phyloP scores from a whole-genome alignment of 2,113 vertebrate genomes.

The Poicephalus meyeri region DNA sequence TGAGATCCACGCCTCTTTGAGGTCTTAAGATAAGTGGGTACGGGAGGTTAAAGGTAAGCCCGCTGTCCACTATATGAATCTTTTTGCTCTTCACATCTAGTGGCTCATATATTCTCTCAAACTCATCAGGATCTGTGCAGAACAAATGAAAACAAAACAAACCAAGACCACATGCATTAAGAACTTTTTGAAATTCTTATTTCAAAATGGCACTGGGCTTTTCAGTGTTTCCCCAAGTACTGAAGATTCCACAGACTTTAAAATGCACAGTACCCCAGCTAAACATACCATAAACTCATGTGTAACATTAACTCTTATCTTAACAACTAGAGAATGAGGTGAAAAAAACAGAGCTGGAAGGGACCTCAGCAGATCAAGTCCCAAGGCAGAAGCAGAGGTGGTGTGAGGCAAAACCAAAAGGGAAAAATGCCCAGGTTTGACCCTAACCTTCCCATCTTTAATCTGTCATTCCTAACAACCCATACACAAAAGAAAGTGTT shows the following conservation, averaged over 20 bases:
- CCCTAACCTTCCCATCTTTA: not conserved
- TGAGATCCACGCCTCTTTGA: constrained; percentile 89
- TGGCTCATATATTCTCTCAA: constrained; percentile 95
- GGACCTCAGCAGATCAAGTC: not conserved
- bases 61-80: constrained; percentile 97
- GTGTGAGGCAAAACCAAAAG: accelerated
- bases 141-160: not conserved
- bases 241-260: not conserved
- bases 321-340: not conserved
- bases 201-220: not conserved
- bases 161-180: not conserved
- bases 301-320: not conserved
- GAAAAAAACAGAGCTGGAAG: not conserved
- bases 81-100: constrained; percentile 98
- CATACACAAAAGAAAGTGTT: not conserved
- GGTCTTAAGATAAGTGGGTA: constrained; percentile 91
- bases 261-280: not conserved
- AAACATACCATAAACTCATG: not conserved
- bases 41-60: constrained; percentile 94
- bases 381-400: not conserved
- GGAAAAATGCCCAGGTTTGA: not conserved
- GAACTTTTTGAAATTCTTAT: not conserved
- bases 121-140: constrained; percentile 90
- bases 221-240: not conserved
- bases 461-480: not conserved